Evolutionary conservation across 2,888 invertebrate genomes (phyloP).

Genomic region (Amphipoea oculea): DNA sequence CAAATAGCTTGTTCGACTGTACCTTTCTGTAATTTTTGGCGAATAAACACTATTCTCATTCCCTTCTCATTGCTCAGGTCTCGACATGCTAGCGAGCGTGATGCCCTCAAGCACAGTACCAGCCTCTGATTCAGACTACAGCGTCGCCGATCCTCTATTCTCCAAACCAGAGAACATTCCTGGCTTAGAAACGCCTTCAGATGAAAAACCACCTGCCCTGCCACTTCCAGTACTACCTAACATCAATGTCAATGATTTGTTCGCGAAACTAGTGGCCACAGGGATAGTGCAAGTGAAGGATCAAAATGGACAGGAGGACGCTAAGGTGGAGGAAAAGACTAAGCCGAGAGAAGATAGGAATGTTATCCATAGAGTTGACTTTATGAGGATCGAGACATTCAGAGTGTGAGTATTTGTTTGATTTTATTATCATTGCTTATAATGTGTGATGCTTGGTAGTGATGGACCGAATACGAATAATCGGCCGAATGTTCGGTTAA

Average conservation of each 20-base stretch:
- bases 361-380: conserved; percentile 91
- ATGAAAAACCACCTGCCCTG: conserved; percentile 75
- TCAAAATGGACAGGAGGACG: conserved; percentile 69
- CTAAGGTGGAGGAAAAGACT: conserved; percentile 49
- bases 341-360: conserved; percentile 77
- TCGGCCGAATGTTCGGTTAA: too few species aligned
- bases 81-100: conserved; percentile 92
- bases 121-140: conserved; percentile 90
- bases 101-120: conserved; percentile 91
- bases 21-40: neutral
- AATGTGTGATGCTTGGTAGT: neutral
- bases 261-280: conserved; percentile 95
- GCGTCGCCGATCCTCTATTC: conserved; percentile 86
- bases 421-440: neutral
- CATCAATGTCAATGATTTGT: conserved; percentile 95
- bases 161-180: conserved; percentile 80
- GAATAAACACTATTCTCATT: neutral
- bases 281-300: conserved; percentile 86
- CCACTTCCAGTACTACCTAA: conserved; percentile 71
- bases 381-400: conserved; percentile 93
- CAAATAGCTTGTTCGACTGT: neutral
- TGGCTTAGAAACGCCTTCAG: conserved; percentile 80
- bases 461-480: too few species aligned
- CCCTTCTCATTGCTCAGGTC: conserved; percentile 75
- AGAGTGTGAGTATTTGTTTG: conserved; percentile 91